A percentile compares a stretch with the other conserved stretches of the same genome.
Evolutionary conservation across 2,113 vertebrate genomes (phyloP).

Genomic region (Festucalex cinctus): DNA sequence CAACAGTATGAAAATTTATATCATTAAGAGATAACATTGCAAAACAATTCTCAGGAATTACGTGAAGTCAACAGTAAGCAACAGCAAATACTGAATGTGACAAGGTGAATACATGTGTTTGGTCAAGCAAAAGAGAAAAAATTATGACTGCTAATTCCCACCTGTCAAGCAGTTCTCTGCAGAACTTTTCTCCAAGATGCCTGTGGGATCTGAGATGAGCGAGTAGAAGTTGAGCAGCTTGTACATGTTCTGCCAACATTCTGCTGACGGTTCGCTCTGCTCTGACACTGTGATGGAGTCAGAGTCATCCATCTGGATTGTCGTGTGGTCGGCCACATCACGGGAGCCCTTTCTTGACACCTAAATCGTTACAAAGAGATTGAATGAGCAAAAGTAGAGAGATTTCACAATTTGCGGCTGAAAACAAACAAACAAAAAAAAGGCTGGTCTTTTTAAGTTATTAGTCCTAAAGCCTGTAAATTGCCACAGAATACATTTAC

Average conservation of each 20-base stretch:
- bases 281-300: slow-evolving; percentile 98
- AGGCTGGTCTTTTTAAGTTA: background rate
- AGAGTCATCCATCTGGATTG: slow-evolving; percentile 96
- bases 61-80: background rate
- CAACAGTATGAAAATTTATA: too few relatives aligned
- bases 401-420: slow-evolving; percentile 2
- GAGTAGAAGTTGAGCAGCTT: slow-evolving; percentile 98
- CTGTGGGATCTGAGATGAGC: slow-evolving; percentile 95
- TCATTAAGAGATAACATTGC: background rate
- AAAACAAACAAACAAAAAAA: background rate
- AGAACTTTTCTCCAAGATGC: slow-evolving; percentile 92
- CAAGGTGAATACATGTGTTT: background rate
- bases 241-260: slow-evolving; percentile 99
- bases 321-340: slow-evolving; percentile 93
- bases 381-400: background rate
- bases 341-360: slow-evolving; percentile 94
- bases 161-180: slow-evolving; percentile 83
- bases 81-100: background rate
- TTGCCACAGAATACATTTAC: background rate
- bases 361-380: slow-evolving; percentile 27
- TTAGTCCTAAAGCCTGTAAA: background rate
- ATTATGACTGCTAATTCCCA: slow-evolving; percentile 50
- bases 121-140: background rate
- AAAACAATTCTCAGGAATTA: background rate
- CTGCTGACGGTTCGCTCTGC: slow-evolving; percentile 96